phyloP scores from a whole-genome alignment of 2,888 invertebrate genomes.

The Caradrina kadenii region DNA sequence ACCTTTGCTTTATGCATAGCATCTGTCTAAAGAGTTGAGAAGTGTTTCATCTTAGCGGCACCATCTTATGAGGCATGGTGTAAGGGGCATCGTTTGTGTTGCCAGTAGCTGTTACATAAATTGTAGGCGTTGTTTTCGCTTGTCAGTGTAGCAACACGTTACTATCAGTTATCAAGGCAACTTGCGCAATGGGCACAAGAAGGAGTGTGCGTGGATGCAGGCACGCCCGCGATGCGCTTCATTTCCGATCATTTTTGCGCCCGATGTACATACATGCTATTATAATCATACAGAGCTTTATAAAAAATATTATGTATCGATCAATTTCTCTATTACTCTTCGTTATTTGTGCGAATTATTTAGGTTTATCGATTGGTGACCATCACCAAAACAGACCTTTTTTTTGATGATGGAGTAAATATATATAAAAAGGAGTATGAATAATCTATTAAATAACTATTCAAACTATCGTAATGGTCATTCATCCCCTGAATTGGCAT shows the following conservation, averaged over 20 bases:
- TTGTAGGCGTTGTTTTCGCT: constrained; percentile 78
- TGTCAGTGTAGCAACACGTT: constrained; percentile 81
- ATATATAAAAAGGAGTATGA: no score
- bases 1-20: constrained; percentile 22
- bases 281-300: constrained; percentile 12
- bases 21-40: constrained; percentile 22
- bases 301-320: constrained; percentile 28
- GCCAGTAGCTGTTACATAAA: constrained; percentile 77
- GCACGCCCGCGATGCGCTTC: constrained; percentile 64
- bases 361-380: no score
- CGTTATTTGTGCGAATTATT: constrained; percentile 6
- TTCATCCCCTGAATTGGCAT: no score
- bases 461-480: not conserved
- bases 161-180: constrained; percentile 81
- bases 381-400: no score
- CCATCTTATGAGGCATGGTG: constrained; percentile 54
- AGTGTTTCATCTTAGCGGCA: constrained; percentile 43
- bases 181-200: constrained; percentile 78
- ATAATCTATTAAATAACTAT: not conserved
- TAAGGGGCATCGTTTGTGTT: constrained; percentile 61
- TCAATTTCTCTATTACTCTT: not conserved
- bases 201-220: constrained; percentile 68
- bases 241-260: constrained; percentile 63
- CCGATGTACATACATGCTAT: constrained; percentile 29
- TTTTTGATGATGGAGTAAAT: no score